phyloP scores from a whole-genome alignment of 1,140 invertebrate genomes.

The Drosophila setifemur region DNA sequence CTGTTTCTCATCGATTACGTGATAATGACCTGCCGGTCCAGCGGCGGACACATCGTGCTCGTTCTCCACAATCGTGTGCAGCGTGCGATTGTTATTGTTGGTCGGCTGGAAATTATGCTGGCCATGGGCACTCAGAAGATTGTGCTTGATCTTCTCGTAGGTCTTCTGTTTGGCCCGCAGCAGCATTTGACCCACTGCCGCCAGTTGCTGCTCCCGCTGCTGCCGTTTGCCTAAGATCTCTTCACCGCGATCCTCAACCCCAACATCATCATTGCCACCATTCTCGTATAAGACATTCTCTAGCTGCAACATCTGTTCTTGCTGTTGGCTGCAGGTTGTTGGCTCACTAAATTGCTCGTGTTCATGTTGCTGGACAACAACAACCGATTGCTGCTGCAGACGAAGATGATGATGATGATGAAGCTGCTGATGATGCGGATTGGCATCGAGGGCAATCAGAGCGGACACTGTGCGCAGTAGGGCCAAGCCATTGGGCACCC shows the following conservation, averaged over 20 bases:
- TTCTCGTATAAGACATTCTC: constrained; percentile 63
- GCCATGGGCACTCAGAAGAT: constrained; percentile 65
- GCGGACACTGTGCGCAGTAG: constrained; percentile 74
- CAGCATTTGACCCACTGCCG: constrained; percentile 62
- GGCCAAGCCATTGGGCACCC: constrained; percentile 73
- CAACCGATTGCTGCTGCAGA: constrained; percentile 63
- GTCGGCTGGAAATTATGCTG: constrained; percentile 65
- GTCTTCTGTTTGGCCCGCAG: constrained; percentile 76
- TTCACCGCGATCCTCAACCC: constrained; percentile 23
- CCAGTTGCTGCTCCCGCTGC: constrained; percentile 45
- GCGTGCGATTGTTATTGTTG: constrained; percentile 56
- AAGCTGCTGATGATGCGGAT: constrained; percentile 81
- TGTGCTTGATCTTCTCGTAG: constrained; percentile 77
- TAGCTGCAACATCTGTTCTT: constrained; percentile 79
- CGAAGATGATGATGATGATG: constrained; percentile 57
- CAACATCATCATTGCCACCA: constrained; percentile 48
- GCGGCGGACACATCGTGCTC: constrained; percentile 75
- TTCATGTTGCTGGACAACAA: constrained; percentile 54
- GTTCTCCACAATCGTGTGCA: constrained; percentile 75
- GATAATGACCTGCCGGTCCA: constrained; percentile 72
- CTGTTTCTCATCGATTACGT: constrained; percentile 72
- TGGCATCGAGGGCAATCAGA: constrained; percentile 74
- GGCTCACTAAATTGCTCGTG: constrained; percentile 66
- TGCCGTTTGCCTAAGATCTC: constrained; percentile 28
- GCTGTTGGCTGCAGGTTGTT: constrained; percentile 80